Evolutionary conservation across 2,888 invertebrate genomes (phyloP).

Genomic region (Mallateleia sp.): DNA sequence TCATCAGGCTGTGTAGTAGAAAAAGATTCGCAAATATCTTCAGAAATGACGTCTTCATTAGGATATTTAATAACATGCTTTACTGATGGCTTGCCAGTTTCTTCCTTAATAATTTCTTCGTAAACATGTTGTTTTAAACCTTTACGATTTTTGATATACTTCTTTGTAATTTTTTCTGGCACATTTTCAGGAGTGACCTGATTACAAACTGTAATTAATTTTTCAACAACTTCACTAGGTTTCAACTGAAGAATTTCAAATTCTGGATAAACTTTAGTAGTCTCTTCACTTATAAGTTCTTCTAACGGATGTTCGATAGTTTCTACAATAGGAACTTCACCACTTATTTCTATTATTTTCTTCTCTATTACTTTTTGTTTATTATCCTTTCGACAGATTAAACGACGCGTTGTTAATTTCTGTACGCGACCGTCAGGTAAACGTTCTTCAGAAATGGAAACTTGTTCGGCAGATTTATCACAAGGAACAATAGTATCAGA

Average conservation of each 20-base stretch:
- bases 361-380: slow-evolving; percentile 36
- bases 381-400: neutral
- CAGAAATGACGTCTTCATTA: slow-evolving; percentile 11
- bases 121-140: slow-evolving; percentile 9
- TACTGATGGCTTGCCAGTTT: neutral
- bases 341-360: neutral
- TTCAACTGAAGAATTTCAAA: neutral
- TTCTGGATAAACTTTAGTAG: slow-evolving; percentile 8
- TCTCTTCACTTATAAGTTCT: slow-evolving; percentile 18
- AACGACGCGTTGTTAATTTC: neutral
- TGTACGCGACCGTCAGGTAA: neutral
- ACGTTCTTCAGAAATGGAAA: neutral
- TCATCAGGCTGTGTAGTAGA: neutral
- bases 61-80: slow-evolving; percentile 22
- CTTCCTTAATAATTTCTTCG: slow-evolving; percentile 18
- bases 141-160: slow-evolving; percentile 5
- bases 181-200: neutral
- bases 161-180: slow-evolving; percentile 12
- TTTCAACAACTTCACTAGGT: slow-evolving; percentile 13
- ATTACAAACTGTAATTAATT: neutral
- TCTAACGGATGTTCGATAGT: slow-evolving; percentile 11
- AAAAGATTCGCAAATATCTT: slow-evolving; percentile 18
- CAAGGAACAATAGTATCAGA: slow-evolving; percentile 1
- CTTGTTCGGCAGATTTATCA: neutral
- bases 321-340: neutral